Evolutionary conservation across 2,888 invertebrate genomes (phyloP), one percentile per base, ranked within the genome.

Genomic region (Calameuta filiformis): DNA sequence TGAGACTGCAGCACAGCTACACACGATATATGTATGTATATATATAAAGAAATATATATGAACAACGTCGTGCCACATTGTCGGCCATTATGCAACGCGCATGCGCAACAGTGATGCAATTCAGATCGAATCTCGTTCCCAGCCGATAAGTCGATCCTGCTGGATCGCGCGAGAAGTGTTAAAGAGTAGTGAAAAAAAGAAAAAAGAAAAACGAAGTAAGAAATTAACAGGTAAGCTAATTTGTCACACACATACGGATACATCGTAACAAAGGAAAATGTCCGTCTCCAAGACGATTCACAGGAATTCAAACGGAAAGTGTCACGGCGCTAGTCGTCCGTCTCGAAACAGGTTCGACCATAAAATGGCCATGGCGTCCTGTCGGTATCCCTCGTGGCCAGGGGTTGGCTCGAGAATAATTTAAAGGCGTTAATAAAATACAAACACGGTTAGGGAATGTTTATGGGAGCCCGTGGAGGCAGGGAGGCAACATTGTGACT

Each of bases 111-210:
- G 85, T 88, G 85, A 87, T 85, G 86, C 86, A 87, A 87, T 85
- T 85, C 85, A 83, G 85, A 87, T 86, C 84, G 78, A 83, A 87
- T 87, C 86, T 83, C 83, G 76, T 77, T 81, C 79, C 84, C 82
- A 81, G 84, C 83, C 85, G 83, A 85, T 56, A 56, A 56, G 23
- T 56, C 15, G 40, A 56, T 56, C 23, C 40, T 23, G 40, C 23
- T 23, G 40, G 40, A 56, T 56, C 40, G 9, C 23, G 15, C 23
- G 40, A 56, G 40, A 56, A 23, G 40, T 56, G 23, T 56, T 56
- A 56, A 56, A 56, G 4, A 56, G 0, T 23, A 9, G 1, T 56
- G 40, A 23, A 56, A 15, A 35, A 12, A 12, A 35, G 6, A 11
- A 23, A 56, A 15, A 35, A 12, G 35, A 35, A 34, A 11, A 35